Evolutionary conservation across 2,888 invertebrate genomes (phyloP), one percentile per base, ranked within the genome.

Genomic region (Xestia ashworthii): DNA sequence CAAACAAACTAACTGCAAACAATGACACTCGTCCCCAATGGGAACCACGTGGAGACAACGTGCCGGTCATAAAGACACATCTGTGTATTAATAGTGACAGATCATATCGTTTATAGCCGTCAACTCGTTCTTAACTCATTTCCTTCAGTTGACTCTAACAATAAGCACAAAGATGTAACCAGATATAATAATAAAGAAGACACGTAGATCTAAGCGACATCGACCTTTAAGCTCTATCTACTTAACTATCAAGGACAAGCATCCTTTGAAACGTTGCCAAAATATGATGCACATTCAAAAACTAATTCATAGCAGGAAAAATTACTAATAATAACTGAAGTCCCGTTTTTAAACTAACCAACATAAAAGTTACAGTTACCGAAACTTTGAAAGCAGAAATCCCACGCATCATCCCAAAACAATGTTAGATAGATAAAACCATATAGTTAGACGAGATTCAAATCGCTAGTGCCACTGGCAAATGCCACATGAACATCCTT

Each of bases 71-170:
- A 86, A 75, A 82, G 55, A 67, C 66, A 85, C 66, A 83, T 72
- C 14, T 74, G 79, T 82, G 44, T 82, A 70, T 82, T 82, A 78
- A 78, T 74, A 86, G 69, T 67, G 83, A 66, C 83, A 83, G 44
- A 46, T 12, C 12, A 64, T 64, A 32, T 60, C 60, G 60, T 41
- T 64, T 22, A 64, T 41, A 70, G 65, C 41, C 19, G 32, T 70
- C 50, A n/a, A 12, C 41, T 66, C 65, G 65, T 74, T 83, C 60
- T 65, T n/a, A 58, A 72, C 44, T 53, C 14, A 72, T 74, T 70
- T 74, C 22, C 46, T 50, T n/a, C 74, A 58, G 19, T 82, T 67
- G 64, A 74, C 48, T 67, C 48, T 22, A 53, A 50, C 68, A 72
- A 85, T 74, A 73, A 71, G 32, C 46, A 25, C 41, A 72, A 32